phyloP scores from a whole-genome alignment of 2,113 vertebrate genomes.

The Acrocephalus arundinaceus region DNA sequence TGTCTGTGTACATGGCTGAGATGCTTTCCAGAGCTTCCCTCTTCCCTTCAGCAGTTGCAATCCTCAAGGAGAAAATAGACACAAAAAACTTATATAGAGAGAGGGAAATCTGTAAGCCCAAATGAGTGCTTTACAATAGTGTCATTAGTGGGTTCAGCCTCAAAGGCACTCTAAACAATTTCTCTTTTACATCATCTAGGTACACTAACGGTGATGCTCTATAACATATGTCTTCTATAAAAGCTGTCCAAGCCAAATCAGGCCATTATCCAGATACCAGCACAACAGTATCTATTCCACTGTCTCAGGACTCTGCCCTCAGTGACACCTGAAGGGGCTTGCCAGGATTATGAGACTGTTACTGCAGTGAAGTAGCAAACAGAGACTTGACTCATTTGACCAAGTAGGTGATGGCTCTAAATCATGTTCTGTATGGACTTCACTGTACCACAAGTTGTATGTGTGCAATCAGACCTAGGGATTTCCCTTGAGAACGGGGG shows the following conservation, averaged over 20 bases:
- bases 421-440: fast-evolving
- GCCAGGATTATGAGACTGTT: background rate
- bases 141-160: background rate
- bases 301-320: background rate
- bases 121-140: background rate
- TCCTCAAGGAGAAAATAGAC: background rate
- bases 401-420: background rate
- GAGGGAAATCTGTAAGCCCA: background rate
- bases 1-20: background rate
- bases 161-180: background rate
- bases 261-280: background rate
- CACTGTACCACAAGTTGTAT: background rate
- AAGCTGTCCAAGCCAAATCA: background rate
- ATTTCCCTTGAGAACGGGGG: background rate
- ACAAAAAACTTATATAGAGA: background rate
- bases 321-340: background rate
- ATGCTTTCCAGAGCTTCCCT: background rate
- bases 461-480: background rate
- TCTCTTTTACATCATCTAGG: background rate
- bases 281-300: background rate
- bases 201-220: background rate
- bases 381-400: background rate
- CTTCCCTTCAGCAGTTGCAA: background rate
- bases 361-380: background rate
- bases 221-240: background rate